Evolutionary conservation across 2,797 vertebrate species (phyloP), one percentile per base, ranked within the genome.

Genomic region (Tragopan temminckii): DNA sequence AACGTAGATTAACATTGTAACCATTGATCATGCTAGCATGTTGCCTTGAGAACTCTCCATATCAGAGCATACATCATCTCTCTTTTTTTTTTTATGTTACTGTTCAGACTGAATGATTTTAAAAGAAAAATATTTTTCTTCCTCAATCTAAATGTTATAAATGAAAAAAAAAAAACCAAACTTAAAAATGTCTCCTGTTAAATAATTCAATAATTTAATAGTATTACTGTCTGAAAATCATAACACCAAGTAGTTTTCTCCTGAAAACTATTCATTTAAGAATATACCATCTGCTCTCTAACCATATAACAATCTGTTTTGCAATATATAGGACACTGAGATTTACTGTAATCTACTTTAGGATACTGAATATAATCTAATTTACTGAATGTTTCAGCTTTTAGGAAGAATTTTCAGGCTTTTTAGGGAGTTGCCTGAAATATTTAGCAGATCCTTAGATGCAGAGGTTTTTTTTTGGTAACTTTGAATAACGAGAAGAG

Each of bases 301-400:
- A 66, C 35, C 0, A n/a, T 91, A 95, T 90, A 46, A 29, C 13
- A 66, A 58, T 90, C 55, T 71, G 62, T 68, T 96, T 78, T 88
- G 68, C 66, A 80, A 61, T 82, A 72, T 85, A 46, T n/a, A 75
- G 42, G 35, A 36, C 11, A 40, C 9, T 70, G 70, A 82, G 64
- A 74, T 94, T 84, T 92, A 87, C 71, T 85, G 68, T 66, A 90
- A 91, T 92, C 84, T 79, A 80, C 80, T 7, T 33, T 63, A 76
- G 69, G 36, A 29, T 10, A 36, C 43, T 61, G 50, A 91, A 78
- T 90, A 89, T 85, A 77, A 81, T 88, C 64, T 70, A 84, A 75
- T 43, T 64, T 85, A 66, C 25, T 70, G 19, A 76, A 48, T 84
- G 9, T 64, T 88, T 90, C 6, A 67, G 38, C 20, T 38, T 74